Conservation (phyloP, 53 echinoderm and acorn worm species). For the Arbacia lixula region DNA sequence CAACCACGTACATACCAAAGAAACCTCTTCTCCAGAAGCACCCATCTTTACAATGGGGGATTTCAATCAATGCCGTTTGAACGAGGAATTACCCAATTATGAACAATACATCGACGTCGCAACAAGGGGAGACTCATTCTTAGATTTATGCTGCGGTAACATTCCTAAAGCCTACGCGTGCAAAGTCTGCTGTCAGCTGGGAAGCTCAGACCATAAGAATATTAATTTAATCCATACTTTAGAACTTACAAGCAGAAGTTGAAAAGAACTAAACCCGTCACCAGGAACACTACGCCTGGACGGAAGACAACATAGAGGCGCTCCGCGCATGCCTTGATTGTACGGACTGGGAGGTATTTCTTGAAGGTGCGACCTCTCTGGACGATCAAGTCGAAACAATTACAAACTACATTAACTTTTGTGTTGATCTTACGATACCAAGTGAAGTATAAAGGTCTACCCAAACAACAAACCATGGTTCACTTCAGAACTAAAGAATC, state of each 20-base stretch:
- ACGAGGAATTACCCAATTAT: too few species aligned
- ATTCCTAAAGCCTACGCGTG: background rate
- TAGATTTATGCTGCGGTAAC: too few species aligned
- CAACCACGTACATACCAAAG: too few species aligned
- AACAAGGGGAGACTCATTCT: too few species aligned
- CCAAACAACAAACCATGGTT: constrained; percentile 78
- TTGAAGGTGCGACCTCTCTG: constrained; percentile 11
- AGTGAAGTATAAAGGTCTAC: constrained; percentile 39
- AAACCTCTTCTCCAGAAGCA: too few species aligned
- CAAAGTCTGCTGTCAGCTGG: background rate
- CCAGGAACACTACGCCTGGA: constrained; percentile 33
- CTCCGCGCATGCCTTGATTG: constrained; percentile 58
- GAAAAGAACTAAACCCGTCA: constrained; percentile 51
- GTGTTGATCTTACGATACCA: constrained; percentile 60
- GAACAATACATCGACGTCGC: too few species aligned
- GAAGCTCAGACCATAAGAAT: background rate
- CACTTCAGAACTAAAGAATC: constrained; percentile 47
- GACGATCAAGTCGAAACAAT: constrained; percentile 24
- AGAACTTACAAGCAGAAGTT: constrained; percentile 58
- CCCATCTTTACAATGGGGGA: too few species aligned
- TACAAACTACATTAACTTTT: constrained; percentile 75
- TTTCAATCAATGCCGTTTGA: too few species aligned
- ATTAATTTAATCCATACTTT: constrained; percentile 17
- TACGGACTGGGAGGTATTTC: constrained; percentile 62
- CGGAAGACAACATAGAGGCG: constrained; percentile 19